A percentile compares a stretch with the other conserved stretches of the same genome.
Evolutionary conservation across 2,797 vertebrate genomes (phyloP).

Genomic region (Eulemur albifrons): DNA sequence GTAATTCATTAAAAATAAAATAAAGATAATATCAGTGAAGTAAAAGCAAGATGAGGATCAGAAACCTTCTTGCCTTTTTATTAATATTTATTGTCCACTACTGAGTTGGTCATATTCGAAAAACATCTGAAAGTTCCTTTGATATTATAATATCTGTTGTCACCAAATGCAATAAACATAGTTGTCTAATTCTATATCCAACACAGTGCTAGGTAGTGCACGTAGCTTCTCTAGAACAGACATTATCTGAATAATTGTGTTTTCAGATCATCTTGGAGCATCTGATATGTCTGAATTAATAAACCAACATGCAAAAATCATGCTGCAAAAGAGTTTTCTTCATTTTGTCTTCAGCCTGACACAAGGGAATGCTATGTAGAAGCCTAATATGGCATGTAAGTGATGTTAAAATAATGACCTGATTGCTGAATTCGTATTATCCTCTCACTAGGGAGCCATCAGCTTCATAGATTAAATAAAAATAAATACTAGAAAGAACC

Average conservation of each 20-base stretch:
- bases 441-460: constrained; percentile 60
- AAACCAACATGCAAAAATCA: constrained; percentile 16
- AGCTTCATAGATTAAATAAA: constrained; percentile 67
- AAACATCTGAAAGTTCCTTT: neutral
- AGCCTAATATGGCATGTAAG: neutral
- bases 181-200: neutral
- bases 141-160: neutral
- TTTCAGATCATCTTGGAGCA: neutral
- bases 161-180: neutral
- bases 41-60: neutral
- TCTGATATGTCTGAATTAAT: neutral
- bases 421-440: constrained; percentile 55
- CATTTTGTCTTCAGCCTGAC: neutral
- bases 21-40: neutral
- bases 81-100: neutral
- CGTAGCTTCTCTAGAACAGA: neutral
- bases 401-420: constrained; percentile 54
- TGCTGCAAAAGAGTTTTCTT: neutral
- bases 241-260: neutral
- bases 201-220: neutral
- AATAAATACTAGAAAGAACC: constrained; percentile 65
- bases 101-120: neutral
- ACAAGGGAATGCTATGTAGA: constrained; percentile 17
- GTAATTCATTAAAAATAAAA: neutral
- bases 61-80: neutral